phyloP scores from a whole-genome alignment of 1,140 invertebrate genomes.

The Notospermus geniculatus region DNA sequence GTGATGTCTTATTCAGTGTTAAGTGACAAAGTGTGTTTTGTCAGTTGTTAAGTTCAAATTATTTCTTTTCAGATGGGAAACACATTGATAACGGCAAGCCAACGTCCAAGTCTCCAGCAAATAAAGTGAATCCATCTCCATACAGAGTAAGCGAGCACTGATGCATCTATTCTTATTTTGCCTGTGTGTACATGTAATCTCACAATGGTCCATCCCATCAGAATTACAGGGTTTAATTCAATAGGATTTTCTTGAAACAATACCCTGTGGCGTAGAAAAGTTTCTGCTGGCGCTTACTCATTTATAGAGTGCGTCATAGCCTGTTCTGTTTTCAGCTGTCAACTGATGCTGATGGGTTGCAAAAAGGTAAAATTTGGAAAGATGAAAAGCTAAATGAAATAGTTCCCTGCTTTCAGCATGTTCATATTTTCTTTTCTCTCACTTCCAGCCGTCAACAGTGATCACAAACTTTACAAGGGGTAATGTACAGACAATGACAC shows the following conservation, averaged over 20 bases:
- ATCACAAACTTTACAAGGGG: slow-evolving; percentile 70
- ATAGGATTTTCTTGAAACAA: not conserved
- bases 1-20: too few relatives aligned
- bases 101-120: not conserved
- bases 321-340: not conserved
- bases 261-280: not conserved
- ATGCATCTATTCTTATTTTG: not conserved
- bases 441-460: slow-evolving; percentile 59
- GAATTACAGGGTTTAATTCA: not conserved
- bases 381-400: too few relatives aligned
- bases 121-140: slow-evolving; percentile 12
- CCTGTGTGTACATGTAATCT: not conserved
- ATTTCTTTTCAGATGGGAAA: not conserved
- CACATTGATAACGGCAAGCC: not conserved
- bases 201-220: not conserved
- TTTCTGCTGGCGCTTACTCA: not conserved
- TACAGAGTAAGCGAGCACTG: slow-evolving; percentile 9
- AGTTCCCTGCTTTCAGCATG: too few relatives aligned
- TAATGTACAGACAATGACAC: slow-evolving; percentile 64
- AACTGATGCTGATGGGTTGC: too few relatives aligned
- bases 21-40: too few relatives aligned
- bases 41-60: too few relatives aligned
- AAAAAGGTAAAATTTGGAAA: too few relatives aligned
- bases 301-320: not conserved
- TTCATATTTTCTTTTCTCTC: not conserved